phyloP scores from a whole-genome alignment of 2,888 invertebrate genomes.

The Lasioglossum lativentre region DNA sequence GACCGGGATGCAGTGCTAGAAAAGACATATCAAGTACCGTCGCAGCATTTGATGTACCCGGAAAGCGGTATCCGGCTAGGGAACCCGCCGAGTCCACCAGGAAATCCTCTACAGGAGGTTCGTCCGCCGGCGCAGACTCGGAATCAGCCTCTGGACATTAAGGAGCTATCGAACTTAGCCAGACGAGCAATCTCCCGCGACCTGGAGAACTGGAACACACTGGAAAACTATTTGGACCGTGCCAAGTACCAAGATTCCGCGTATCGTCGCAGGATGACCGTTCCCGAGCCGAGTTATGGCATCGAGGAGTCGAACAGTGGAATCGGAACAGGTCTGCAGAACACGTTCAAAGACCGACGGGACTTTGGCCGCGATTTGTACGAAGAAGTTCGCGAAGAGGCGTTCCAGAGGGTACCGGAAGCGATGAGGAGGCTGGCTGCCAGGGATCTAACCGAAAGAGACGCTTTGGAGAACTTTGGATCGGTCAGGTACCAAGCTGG shows the following conservation, averaged over 20 bases:
- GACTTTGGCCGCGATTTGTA: conserved; percentile 26
- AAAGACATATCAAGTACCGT: conserved; percentile 70
- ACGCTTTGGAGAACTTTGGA: neutral
- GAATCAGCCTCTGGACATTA: conserved; percentile 25
- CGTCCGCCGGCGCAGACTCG: neutral
- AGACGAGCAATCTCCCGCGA: conserved; percentile 61
- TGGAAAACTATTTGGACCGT: conserved; percentile 59
- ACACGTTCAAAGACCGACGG: neutral
- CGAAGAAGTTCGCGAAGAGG: conserved; percentile 32
- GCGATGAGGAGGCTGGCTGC: conserved; percentile 12
- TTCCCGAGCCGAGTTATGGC: conserved; percentile 1
- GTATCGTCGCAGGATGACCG: conserved; percentile 25
- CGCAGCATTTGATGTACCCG: conserved; percentile 37
- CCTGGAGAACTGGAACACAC: conserved; percentile 62
- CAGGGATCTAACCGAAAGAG: conserved; percentile 18
- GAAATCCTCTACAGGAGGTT: neutral
- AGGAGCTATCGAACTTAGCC: conserved; percentile 63
- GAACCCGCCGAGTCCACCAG: neutral
- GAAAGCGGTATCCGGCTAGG: neutral
- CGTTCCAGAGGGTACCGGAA: conserved; percentile 8
- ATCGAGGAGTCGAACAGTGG: neutral
- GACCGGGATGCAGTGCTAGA: conserved; percentile 66
- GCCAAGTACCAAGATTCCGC: conserved; percentile 40
- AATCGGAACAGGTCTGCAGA: neutral
- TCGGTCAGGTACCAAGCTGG: conserved; percentile 10